A percentile compares a stretch with the other conserved stretches of the same genome.
Evolutionary conservation across 2,888 invertebrate species (phyloP).

Genomic region (Hemaris fuciformis): DNA sequence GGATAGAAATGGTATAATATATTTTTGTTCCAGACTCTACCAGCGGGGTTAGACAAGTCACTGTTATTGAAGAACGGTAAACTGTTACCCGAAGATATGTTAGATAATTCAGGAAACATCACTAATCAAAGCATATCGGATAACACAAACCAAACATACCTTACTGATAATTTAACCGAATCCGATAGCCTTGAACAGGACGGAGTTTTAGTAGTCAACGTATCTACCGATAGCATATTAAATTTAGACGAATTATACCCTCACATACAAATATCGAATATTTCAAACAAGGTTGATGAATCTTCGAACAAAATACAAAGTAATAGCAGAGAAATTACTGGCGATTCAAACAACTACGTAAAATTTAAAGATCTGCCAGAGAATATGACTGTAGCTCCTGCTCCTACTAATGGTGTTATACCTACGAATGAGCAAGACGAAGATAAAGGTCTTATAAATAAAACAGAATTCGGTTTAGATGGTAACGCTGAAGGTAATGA

Average conservation of each 20-base stretch:
- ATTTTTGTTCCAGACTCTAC: constrained; percentile 59
- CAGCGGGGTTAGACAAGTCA: constrained; percentile 69
- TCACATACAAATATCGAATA: constrained; percentile 62
- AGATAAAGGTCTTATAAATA: constrained; percentile 50
- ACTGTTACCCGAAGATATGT: constrained; percentile 59
- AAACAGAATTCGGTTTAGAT: constrained; percentile 47
- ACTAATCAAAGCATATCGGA: constrained; percentile 49
- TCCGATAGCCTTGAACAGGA: constrained; percentile 77
- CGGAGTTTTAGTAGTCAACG: constrained; percentile 73
- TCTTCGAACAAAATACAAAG: constrained; percentile 79
- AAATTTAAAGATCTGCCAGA: constrained; percentile 70
- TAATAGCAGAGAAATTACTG: constrained; percentile 78
- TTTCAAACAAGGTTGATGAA: constrained; percentile 71
- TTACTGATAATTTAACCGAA: constrained; percentile 69
- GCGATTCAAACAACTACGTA: constrained; percentile 71
- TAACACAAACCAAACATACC: constrained; percentile 51
- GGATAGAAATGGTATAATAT: background rate
- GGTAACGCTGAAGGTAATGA: constrained; percentile 52
- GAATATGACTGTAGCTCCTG: constrained; percentile 71
- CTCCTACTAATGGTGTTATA: constrained; percentile 72
- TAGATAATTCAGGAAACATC: constrained; percentile 45
- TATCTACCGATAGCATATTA: constrained; percentile 71
- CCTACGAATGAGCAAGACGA: constrained; percentile 64
- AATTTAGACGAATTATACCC: constrained; percentile 73
- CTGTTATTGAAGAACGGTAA: constrained; percentile 69